phyloP scores from a whole-genome alignment of 2,797 vertebrate species.

The Muraenolepis orangiensis region DNA sequence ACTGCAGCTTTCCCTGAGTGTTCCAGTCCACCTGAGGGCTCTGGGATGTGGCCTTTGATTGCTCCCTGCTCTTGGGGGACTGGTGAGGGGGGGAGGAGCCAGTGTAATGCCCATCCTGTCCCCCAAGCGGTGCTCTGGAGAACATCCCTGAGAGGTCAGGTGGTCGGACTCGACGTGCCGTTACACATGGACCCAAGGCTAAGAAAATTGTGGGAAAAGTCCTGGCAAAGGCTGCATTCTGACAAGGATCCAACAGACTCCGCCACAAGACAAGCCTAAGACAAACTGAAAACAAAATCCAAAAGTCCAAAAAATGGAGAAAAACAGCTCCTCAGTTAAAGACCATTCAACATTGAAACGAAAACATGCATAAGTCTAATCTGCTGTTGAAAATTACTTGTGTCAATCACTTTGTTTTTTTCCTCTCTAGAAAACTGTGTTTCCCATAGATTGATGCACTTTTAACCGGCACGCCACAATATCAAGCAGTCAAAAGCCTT shows the following conservation, averaged over 20 bases:
- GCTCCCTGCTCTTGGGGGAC: slow-evolving; percentile 66
- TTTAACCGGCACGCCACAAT: no score
- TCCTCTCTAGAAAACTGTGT: not conserved
- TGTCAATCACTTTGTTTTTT: not conserved
- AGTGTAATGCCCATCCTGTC: slow-evolving; percentile 70
- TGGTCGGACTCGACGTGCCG: slow-evolving; percentile 35
- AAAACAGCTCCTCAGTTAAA: not conserved
- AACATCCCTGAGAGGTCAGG: slow-evolving; percentile 71
- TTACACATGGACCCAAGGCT: slow-evolving; percentile 32
- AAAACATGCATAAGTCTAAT: not conserved
- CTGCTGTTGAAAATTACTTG: not conserved
- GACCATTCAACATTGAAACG: not conserved
- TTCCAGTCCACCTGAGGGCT: slow-evolving; percentile 67
- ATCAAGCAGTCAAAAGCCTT: no score
- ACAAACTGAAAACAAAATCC: not conserved
- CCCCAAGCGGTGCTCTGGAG: slow-evolving; percentile 74
- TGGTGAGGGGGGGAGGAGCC: slow-evolving; percentile 53
- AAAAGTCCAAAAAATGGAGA: not conserved
- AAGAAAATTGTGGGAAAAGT: slow-evolving; percentile 29
- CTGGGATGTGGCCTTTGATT: slow-evolving; percentile 66
- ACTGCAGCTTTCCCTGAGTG: slow-evolving; percentile 75
- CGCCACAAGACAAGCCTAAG: slow-evolving; percentile 23
- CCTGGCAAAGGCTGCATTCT: slow-evolving; percentile 27
- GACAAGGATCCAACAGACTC: slow-evolving; percentile 15
- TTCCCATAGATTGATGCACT: no score